Evolutionary conservation across 2,888 invertebrate species (phyloP).

Genomic region (Conops quadrifasciatus): DNA sequence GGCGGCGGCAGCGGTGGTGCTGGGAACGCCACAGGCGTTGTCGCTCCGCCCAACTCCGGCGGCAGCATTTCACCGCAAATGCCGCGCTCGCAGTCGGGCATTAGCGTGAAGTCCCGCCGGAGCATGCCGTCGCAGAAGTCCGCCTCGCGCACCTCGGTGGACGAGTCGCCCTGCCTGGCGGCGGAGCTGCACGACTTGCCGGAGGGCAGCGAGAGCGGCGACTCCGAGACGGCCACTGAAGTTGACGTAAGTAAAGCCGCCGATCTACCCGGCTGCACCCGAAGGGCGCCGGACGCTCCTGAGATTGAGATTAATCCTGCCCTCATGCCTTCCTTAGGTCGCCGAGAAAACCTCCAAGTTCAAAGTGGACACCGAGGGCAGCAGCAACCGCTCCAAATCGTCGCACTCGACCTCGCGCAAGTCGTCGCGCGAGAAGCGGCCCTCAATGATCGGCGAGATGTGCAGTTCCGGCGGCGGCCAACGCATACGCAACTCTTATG

Average conservation of each 20-base stretch:
- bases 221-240: slow-evolving; percentile 76
- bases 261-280: not conserved
- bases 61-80: slow-evolving; percentile 63
- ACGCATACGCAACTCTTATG: slow-evolving; percentile 64
- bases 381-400: slow-evolving; percentile 70
- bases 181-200: slow-evolving; percentile 68
- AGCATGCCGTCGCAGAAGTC: slow-evolving; percentile 67
- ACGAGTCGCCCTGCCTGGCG: slow-evolving; percentile 65
- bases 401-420: slow-evolving; percentile 73
- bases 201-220: slow-evolving; percentile 70
- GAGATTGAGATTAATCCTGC: not conserved
- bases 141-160: slow-evolving; percentile 68
- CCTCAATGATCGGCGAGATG: slow-evolving; percentile 66
- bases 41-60: slow-evolving; percentile 47
- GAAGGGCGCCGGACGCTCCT: not conserved
- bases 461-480: slow-evolving; percentile 64
- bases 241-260: slow-evolving; percentile 71
- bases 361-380: slow-evolving; percentile 77
- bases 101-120: slow-evolving; percentile 68
- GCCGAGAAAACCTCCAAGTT: slow-evolving; percentile 79
- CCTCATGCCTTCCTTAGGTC: slow-evolving; percentile 56
- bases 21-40: slow-evolving; percentile 38
- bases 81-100: slow-evolving; percentile 67
- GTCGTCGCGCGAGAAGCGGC: slow-evolving; percentile 72
- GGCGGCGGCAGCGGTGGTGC: slow-evolving; percentile 35